Percentiles rank a stretch among this genome's conserved stretches.
These are phyloP conservation scores for Himalopsyche tibetana DNA, from an alignment of 2,888 invertebrate species.

Conservation along the genomic window DNA sequence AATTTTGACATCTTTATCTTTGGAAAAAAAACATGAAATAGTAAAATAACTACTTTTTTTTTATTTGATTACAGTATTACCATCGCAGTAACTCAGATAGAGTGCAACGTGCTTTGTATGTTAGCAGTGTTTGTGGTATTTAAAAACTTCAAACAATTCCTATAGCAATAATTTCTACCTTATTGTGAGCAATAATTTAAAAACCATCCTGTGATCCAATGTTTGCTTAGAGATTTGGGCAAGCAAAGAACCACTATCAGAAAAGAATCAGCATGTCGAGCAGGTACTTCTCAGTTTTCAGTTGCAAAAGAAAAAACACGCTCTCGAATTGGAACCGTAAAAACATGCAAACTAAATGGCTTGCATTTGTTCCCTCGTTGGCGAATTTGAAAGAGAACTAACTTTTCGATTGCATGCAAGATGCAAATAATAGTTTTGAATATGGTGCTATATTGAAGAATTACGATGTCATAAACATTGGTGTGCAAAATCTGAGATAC, in stretches of 20 bases:
- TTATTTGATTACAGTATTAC: no score
- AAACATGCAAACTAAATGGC: background rate
- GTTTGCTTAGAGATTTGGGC: background rate
- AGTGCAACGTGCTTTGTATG: no score
- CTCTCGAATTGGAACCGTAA: background rate
- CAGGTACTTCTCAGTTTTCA: background rate
- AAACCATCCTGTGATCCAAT: background rate
- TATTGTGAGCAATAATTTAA: no score
- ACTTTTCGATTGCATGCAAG: background rate
- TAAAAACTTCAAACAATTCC: no score
- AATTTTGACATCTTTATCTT: no score
- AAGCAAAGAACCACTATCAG: background rate
- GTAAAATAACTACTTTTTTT: no score
- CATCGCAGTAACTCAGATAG: no score
- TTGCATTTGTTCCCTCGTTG: background rate
- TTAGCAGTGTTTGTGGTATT: no score
- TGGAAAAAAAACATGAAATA: no score
- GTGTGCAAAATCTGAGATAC: background rate
- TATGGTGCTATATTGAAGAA: background rate
- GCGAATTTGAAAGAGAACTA: background rate
- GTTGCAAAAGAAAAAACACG: background rate
- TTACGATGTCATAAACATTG: background rate
- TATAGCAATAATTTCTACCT: no score
- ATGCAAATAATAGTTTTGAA: background rate
- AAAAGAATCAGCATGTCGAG: background rate